Evolutionary conservation across 2,888 invertebrate genomes (phyloP), one percentile per base, ranked within the genome.

Genomic region (Polylopha cassiicola): DNA sequence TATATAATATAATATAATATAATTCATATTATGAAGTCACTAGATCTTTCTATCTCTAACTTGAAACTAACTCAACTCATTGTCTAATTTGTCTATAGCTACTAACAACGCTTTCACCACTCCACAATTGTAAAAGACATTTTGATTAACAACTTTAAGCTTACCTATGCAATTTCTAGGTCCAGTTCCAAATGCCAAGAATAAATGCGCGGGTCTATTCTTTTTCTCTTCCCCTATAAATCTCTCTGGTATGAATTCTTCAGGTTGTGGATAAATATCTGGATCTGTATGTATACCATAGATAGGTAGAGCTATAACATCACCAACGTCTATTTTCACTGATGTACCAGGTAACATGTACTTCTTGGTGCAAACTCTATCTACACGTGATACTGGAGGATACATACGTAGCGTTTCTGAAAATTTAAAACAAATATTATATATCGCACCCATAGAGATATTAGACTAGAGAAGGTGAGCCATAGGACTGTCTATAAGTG

Each of bases 361-460:
- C 1, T 84, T 73, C 50, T 88, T 87, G 1, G 86, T 86, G 46
- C 89, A 89, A 0, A 73, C 57, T 34, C 89, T 71, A 42, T 88
- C 88, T 1, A 89, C 64, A 14, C 85, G 65, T 2, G 86, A 72
- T 3, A 87, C 74, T 1, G 89, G 87, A 0, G 89, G 89, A 59
- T 88, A 88, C 51, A 87, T 63, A 10, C 90, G 77, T 23, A 90
- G 64, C 0, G 88, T 87, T 76, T 90, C 90, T 86, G 72, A 9
- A 72, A 30, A 45, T 27, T 16, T 10, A 9, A 4, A 32, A 20
- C 5, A 7, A 29, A 7, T 6, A 9, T 11, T 3, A 26, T 21
- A 31, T 13, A 6, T 11, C 3, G n/a, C n/a, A n/a, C n/a, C n/a
- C n/a, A n/a, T n/a, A n/a, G n/a, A n/a, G n/a, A n/a, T n/a, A n/a